Evolutionary conservation across 2,113 vertebrate genomes (phyloP).

Genomic region (Notiomystis cincta): DNA sequence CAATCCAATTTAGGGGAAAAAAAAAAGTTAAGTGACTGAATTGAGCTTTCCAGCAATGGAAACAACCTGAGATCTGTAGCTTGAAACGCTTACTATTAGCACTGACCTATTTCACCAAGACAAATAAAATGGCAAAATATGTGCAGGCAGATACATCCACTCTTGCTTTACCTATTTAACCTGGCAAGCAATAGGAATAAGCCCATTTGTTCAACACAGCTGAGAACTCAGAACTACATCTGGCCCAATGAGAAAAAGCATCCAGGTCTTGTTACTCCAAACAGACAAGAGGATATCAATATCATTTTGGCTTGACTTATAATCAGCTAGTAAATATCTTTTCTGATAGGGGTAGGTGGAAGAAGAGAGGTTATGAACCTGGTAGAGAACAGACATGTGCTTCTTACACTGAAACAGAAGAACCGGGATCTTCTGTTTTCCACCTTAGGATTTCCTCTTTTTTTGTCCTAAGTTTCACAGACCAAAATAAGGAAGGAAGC

Average conservation of each 20-base stretch:
- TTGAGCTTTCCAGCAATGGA: background rate
- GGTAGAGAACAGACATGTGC: background rate
- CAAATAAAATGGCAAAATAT: background rate
- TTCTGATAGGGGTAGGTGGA: background rate
- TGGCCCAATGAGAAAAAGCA: background rate
- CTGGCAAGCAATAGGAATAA: background rate
- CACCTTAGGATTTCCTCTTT: conserved; percentile 52
- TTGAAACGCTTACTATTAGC: background rate
- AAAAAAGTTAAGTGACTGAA: background rate
- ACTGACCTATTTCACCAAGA: background rate
- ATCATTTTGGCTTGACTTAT: conserved; percentile 34
- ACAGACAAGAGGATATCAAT: conserved; percentile 32
- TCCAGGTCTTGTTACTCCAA: conserved; percentile 8
- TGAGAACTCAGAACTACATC: background rate
- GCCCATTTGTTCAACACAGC: background rate
- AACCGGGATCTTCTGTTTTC: conserved; percentile 1
- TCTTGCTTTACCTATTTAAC: background rate
- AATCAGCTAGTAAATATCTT: conserved; percentile 30
- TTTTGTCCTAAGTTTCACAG: background rate
- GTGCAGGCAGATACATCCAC: background rate
- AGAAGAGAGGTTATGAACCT: background rate
- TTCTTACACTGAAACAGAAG: background rate
- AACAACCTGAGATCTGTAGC: background rate
- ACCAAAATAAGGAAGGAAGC: conserved; percentile 22
- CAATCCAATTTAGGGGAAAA: background rate